Base-by-base conservation (phyloP, 2,797 vertebrate species). In the Malacoctenus gilli region DNA sequence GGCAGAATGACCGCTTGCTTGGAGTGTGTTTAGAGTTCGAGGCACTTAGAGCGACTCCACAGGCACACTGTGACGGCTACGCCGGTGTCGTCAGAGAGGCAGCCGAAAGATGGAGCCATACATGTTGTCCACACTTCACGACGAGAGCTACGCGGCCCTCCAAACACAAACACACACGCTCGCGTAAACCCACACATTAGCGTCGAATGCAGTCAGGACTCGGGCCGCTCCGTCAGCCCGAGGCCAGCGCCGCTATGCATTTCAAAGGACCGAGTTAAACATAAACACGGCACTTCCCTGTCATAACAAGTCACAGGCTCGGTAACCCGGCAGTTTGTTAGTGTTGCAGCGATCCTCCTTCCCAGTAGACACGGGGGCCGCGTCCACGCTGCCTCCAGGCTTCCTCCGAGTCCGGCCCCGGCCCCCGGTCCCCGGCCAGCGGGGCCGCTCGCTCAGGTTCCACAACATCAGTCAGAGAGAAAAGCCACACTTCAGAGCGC, bases 281-380 rank as follows among this genome's bases (percentile, higher is more conserved):
- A 71, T 85, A 87, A 92, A 90, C 85, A 89, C 72, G 75, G 79
- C 66, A 72, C 87, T 89, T 91, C 89, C 86, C 85, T 89, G 86
- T 87, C 80, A 90, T 84, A 88, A 87, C 80, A 90, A 83, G 82
- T 58, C 81, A 52, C 75, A 21, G 78, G 81, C 68, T 76, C 30
- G 64, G 58, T 77, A 79, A 84, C 81, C 72, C 79, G 36, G 59
- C 62, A 59, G 80, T 84, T 79, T 86, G 86, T 88, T 86, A 68
- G 83, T 60, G 73, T 79, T 85, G 83, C 80, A 83, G 60, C 63
- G 80, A 88, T 86, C 85, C 80, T n/a, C 79, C 73, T 81, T 81
- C 74, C 77, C 74, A 19, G 64, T 55, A 66, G 79, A 87, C 68
- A 54, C 53, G 4, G 53, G 28, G 65, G 68, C 71, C 57, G 59